These are phyloP conservation scores for Epizoanthus ramosus DNA, from an alignment of 92 coral and sea anemone species.

Conservation along the genomic window DNA sequence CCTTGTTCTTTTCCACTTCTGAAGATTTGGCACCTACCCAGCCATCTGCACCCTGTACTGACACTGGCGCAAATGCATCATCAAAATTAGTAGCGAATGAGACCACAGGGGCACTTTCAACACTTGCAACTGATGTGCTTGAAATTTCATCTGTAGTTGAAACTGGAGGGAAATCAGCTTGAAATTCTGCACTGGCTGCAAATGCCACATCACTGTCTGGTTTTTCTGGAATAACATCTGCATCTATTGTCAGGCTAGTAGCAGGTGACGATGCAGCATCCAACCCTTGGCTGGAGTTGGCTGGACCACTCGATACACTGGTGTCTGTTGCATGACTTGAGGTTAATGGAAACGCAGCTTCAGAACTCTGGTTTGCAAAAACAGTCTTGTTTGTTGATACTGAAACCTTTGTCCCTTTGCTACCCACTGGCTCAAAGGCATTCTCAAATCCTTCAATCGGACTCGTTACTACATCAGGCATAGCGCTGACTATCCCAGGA, in stretches of 20 bases:
- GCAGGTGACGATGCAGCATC: background rate
- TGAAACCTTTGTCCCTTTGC: too few species aligned
- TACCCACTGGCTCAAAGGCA: background rate
- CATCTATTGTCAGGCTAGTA: background rate
- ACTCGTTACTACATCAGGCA: background rate
- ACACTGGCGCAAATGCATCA: slow-evolving; percentile 7
- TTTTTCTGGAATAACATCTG: background rate
- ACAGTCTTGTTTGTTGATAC: background rate
- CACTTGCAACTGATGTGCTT: background rate
- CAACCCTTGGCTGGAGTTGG: background rate
- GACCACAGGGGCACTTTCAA: too few species aligned
- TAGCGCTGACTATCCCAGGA: background rate
- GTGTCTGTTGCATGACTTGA: background rate
- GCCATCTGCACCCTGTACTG: background rate
- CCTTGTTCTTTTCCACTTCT: background rate
- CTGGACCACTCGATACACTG: background rate
- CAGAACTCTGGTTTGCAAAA: background rate
- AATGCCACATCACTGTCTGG: background rate
- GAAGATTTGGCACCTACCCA: too few species aligned
- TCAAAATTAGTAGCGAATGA: slow-evolving; percentile 17
- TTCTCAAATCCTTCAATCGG: background rate
- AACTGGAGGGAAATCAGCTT: slow-evolving; percentile 15
- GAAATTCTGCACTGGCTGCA: background rate
- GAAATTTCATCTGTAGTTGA: background rate
- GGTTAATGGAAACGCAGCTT: background rate